phyloP scores from a whole-genome alignment of 2,113 vertebrate species.

The Cebus imitator region DNA sequence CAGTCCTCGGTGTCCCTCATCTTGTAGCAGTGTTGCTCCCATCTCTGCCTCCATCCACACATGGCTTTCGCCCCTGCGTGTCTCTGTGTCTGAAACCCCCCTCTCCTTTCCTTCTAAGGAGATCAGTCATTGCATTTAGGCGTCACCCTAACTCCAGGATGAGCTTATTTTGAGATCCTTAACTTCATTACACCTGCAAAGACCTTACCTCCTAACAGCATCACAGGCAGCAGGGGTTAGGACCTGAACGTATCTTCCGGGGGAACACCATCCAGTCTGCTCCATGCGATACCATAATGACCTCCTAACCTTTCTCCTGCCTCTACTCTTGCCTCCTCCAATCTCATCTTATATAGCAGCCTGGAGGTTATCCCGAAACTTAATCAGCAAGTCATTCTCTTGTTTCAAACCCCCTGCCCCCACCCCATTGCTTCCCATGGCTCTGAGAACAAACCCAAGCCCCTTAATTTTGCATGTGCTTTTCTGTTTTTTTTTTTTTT shows the following conservation, averaged over 20 bases:
- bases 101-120: background rate
- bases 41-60: background rate
- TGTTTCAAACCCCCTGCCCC: no score
- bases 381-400: background rate
- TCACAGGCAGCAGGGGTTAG: background rate
- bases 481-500: background rate
- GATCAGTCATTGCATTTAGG: background rate
- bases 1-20: rapidly evolving
- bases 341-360: background rate
- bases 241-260: background rate
- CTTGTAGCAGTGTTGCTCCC: rapidly evolving
- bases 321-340: background rate
- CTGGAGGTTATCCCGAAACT: background rate
- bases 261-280: no score
- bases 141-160: background rate
- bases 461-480: background rate
- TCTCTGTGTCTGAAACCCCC: background rate
- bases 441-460: background rate
- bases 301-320: background rate
- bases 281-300: rapidly evolving
- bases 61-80: background rate
- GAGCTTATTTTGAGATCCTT: background rate
- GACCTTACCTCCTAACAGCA: background rate
- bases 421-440: background rate
- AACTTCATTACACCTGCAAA: background rate